Evolutionary conservation across 2,888 invertebrate species (phyloP), one percentile per base, ranked within the genome.

Genomic region (Nomada fucata): DNA sequence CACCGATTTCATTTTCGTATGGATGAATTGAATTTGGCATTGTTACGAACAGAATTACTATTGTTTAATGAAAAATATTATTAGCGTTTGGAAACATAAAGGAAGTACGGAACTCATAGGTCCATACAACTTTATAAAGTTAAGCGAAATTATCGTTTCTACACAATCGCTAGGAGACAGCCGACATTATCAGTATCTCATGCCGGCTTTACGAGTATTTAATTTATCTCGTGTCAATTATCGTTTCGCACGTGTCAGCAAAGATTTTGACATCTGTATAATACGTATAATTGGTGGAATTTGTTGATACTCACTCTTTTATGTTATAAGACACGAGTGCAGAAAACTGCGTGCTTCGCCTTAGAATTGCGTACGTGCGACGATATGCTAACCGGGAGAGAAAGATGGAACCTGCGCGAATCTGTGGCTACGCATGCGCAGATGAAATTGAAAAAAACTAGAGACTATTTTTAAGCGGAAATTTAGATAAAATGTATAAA

Each of bases 291-390:
- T 52, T 23, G 44, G 68, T 64, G 20, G 26, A 74, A 69, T 80
- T 76, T 55, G 52, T 42, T 67, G 47, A 60, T 91, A 92, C 92
- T 92, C 87, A 92, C 92, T 64, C 68, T 88, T 88, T 86, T 84
- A 86, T 84, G 87, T 86, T 82, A 87, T 71, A 78, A 86, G 80
- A 82, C 69, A 73, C 84, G 76, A 86, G 80, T 82, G 85, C 81
- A 80, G 82, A 86, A 90, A 92, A 89, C 86, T 88, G 79, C 85
- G 86, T 76, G 83, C 85, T 86, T 88, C 75, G 73, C 69, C 72
- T 71, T 79, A 70, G 84, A 88, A 88, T 86, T 88, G 82, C 87
- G 86, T 89, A 85, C 86, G 85, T 82, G 86, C 83, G 85, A 86
- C 82, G 79, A 80, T 85, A 86, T 82, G 52, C 67, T 76, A 74